Conservation (phyloP, 30 jellyfish, hydroid and myxozoan species). For the Aurelia sp. region DNA sequence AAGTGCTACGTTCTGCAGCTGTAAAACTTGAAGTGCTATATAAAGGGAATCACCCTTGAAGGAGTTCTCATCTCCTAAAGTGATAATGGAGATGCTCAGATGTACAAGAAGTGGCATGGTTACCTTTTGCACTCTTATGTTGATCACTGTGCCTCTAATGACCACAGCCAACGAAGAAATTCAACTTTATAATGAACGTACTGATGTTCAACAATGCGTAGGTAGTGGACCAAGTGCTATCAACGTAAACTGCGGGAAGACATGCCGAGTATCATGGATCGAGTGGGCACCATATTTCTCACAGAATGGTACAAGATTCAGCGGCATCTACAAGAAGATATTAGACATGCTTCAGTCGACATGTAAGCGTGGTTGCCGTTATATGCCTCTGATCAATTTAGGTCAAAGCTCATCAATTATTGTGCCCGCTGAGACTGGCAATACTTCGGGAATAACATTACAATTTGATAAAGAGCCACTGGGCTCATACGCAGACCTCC, state of each 20-base stretch:
- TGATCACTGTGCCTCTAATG: no score
- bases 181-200: not conserved
- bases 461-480: no score
- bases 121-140: no score
- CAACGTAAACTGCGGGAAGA: slow-evolving; percentile 6
- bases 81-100: no score
- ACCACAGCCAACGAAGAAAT: slow-evolving; percentile 11
- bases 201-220: slow-evolving; percentile 3
- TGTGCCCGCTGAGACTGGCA: not conserved
- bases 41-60: no score
- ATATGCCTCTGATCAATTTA: not conserved
- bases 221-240: slow-evolving; percentile 1
- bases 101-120: no score
- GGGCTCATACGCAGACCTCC: no score
- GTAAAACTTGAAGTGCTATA: no score
- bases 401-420: not conserved
- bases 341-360: slow-evolving; percentile 20
- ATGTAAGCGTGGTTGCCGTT: slow-evolving; percentile 16
- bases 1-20: no score
- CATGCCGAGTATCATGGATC: slow-evolving; percentile 20
- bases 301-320: slow-evolving; percentile 8
- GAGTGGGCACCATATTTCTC: slow-evolving; percentile 30
- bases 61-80: no score
- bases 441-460: no score
- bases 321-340: slow-evolving; percentile 11